Conservation (phyloP, 23 tunicate species). For the Halocynthia roretzi region DNA sequence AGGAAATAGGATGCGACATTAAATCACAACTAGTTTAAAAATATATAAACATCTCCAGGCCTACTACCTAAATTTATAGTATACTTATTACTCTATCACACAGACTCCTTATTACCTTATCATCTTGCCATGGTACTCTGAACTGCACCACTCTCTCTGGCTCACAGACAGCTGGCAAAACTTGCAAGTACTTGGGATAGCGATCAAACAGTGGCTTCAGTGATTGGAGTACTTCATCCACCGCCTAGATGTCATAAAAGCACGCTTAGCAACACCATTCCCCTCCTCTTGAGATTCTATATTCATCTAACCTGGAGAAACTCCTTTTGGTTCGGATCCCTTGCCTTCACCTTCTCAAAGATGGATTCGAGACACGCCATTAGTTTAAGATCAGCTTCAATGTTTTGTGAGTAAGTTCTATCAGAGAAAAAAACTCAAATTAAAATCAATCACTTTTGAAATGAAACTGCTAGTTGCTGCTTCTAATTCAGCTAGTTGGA, state of each 20-base stretch:
- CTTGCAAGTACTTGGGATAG: slow-evolving; percentile 84
- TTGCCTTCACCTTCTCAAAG: slow-evolving; percentile 61
- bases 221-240: slow-evolving; percentile 90
- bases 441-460: no score
- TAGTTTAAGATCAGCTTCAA: slow-evolving; percentile 20
- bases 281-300: neutral
- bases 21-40: no score
- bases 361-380: slow-evolving; percentile 53
- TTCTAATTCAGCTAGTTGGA: no score
- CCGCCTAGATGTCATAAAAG: slow-evolving; percentile 61
- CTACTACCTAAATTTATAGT: neutral
- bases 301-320: slow-evolving; percentile 64
- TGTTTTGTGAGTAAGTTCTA: no score
- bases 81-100: neutral
- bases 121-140: slow-evolving; percentile 99
- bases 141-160: slow-evolving; percentile 96
- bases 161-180: slow-evolving; percentile 71
- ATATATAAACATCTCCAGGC: no score
- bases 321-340: slow-evolving; percentile 95
- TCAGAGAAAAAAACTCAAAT: no score
- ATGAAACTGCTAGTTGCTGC: no score
- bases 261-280: neutral
- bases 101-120: slow-evolving; percentile 42
- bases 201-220: slow-evolving; percentile 86
- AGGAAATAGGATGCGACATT: no score